phyloP scores from a whole-genome alignment of 2,888 invertebrate genomes.

The Druceiella hillmani region DNA sequence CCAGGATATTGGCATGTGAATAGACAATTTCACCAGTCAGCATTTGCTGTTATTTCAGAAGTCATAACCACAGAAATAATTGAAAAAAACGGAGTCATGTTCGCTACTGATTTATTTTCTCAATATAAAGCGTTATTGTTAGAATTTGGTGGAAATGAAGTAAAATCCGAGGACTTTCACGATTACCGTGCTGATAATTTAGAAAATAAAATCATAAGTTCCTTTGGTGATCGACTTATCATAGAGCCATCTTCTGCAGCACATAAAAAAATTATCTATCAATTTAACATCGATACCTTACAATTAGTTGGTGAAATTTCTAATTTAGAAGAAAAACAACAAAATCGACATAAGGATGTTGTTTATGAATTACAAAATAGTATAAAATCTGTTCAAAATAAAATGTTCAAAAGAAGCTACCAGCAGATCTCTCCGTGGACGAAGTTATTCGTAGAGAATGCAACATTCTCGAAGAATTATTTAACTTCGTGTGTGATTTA shows the following conservation, averaged over 20 bases:
- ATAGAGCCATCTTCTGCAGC: slow-evolving; percentile 22
- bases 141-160: slow-evolving; percentile 24
- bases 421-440: slow-evolving; percentile 16
- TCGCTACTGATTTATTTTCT: slow-evolving; percentile 13
- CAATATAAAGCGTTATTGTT: slow-evolving; percentile 23
- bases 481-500: slow-evolving; percentile 21
- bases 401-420: slow-evolving; percentile 18
- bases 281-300: slow-evolving; percentile 24
- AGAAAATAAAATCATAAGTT: slow-evolving; percentile 23
- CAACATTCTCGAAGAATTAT: slow-evolving; percentile 20
- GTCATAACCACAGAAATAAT: slow-evolving; percentile 20
- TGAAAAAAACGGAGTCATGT: slow-evolving; percentile 21
- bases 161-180: slow-evolving; percentile 21
- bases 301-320: slow-evolving; percentile 22
- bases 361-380: slow-evolving; percentile 25
- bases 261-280: slow-evolving; percentile 24
- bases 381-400: slow-evolving; percentile 23
- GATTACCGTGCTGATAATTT: slow-evolving; percentile 26
- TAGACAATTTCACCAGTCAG: slow-evolving; percentile 19
- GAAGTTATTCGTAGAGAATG: slow-evolving; percentile 22
- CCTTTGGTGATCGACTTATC: slow-evolving; percentile 25
- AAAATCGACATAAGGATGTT: slow-evolving; percentile 22
- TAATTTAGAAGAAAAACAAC: slow-evolving; percentile 13
- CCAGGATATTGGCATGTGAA: slow-evolving; percentile 16
- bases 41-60: slow-evolving; percentile 17